Percentiles rank a stretch among this genome's conserved stretches.
Evolutionary conservation across 2,797 vertebrate genomes (phyloP).

Genomic region (Tarsius wallacei): DNA sequence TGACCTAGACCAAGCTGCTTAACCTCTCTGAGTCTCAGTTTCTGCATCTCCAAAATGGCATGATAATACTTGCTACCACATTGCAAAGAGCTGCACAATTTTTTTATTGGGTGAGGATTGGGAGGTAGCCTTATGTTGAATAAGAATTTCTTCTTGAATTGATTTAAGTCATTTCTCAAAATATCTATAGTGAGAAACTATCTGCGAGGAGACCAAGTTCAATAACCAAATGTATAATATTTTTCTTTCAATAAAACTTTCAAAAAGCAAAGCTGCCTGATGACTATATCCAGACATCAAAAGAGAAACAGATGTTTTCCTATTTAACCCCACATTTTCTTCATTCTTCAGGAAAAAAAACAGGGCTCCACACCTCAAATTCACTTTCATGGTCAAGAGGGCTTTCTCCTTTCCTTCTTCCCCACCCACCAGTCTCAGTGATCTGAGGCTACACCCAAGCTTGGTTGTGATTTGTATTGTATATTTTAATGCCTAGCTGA

Average conservation of each 20-base stretch:
- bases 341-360: constrained; percentile 72
- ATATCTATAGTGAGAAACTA: constrained; percentile 37
- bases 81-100: neutral
- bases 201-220: neutral
- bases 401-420: neutral
- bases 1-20: neutral
- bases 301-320: constrained; percentile 68
- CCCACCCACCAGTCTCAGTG: neutral
- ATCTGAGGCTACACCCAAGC: constrained; percentile 42
- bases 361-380: constrained; percentile 1
- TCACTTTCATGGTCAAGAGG: neutral
- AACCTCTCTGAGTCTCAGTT: neutral
- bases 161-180: constrained; percentile 44
- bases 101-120: neutral
- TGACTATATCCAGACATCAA: constrained; percentile 64
- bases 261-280: constrained; percentile 68
- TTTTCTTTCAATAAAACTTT: constrained; percentile 60
- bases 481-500: constrained; percentile 70
- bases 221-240: constrained; percentile 18
- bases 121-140: neutral
- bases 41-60: neutral
- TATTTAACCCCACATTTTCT: constrained; percentile 69
- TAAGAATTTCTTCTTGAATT: constrained; percentile 61
- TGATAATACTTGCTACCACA: neutral
- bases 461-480: constrained; percentile 66